Conservation (phyloP, 2,888 invertebrate species). For the Lycophotia porphyrea region DNA sequence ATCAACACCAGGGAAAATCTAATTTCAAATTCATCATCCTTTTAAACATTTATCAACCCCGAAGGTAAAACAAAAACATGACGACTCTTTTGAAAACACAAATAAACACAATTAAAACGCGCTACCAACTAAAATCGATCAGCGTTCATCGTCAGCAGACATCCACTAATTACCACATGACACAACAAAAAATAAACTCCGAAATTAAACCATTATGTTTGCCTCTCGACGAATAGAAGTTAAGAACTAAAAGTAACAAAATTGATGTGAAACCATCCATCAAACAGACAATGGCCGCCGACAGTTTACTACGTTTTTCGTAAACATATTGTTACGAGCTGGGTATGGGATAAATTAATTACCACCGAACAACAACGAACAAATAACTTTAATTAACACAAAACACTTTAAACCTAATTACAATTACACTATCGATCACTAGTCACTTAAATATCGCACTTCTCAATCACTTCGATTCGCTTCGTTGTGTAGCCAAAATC, state of each 20-base stretch:
- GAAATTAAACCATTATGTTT: conserved; percentile 52
- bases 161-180: conserved; percentile 46
- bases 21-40: not conserved
- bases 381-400: no score
- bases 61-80: not conserved
- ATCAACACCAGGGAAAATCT: not conserved
- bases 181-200: conserved; percentile 39
- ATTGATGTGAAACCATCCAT: conserved; percentile 59
- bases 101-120: conserved; percentile 32
- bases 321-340: no score
- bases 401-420: no score
- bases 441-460: no score
- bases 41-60: not conserved
- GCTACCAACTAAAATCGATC: conserved; percentile 43
- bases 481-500: no score
- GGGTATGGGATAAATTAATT: no score
- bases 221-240: conserved; percentile 33
- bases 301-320: conserved; percentile 59
- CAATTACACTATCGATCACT: no score
- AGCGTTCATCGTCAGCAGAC: conserved; percentile 22
- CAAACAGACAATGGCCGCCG: conserved; percentile 53
- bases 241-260: conserved; percentile 29
- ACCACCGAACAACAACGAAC: no score
- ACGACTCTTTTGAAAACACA: conserved; percentile 2
- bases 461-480: no score